Conservation (phyloP, 2,888 invertebrate species). For the Drosophila meridiana region DNA sequence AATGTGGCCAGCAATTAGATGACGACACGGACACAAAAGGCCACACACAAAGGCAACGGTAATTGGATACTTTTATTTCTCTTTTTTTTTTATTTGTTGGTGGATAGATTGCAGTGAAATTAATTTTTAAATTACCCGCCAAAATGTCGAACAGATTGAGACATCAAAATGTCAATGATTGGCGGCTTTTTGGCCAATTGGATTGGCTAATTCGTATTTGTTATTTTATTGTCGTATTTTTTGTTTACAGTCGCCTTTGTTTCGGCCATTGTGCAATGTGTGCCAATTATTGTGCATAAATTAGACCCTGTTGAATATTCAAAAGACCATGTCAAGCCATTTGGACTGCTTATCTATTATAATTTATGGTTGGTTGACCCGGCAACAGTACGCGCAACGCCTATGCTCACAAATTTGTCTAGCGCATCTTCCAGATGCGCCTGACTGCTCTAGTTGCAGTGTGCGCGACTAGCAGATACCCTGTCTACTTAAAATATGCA, state of each 20-base stretch:
- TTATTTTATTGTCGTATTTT: slow-evolving; percentile 19
- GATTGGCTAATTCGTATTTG: slow-evolving; percentile 28
- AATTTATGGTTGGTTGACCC: slow-evolving; percentile 47
- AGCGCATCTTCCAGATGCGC: slow-evolving; percentile 44
- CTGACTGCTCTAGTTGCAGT: slow-evolving; percentile 19
- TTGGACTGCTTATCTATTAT: slow-evolving; percentile 39
- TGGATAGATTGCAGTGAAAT: slow-evolving; percentile 72
- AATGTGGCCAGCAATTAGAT: slow-evolving; percentile 63
- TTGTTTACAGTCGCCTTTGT: slow-evolving; percentile 33
- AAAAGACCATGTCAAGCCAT: slow-evolving; percentile 32
- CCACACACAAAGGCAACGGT: slow-evolving; percentile 59
- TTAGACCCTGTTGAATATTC: slow-evolving; percentile 70
- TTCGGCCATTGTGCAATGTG: slow-evolving; percentile 68
- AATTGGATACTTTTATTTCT: slow-evolving; percentile 56
- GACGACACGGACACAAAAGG: slow-evolving; percentile 71
- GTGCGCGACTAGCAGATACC: neutral
- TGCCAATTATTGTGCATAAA: slow-evolving; percentile 76
- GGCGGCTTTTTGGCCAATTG: slow-evolving; percentile 38
- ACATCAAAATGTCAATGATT: slow-evolving; percentile 78
- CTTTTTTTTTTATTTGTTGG: slow-evolving; percentile 3
- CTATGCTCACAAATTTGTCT: slow-evolving; percentile 28
- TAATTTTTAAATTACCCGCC: slow-evolving; percentile 78
- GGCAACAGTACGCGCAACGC: slow-evolving; percentile 16
- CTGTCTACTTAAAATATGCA: no score
- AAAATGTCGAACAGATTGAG: slow-evolving; percentile 74